Evolutionary conservation across 2,888 invertebrate genomes (phyloP), one percentile per base, ranked within the genome.

Genomic region (Escarpia spicata): DNA sequence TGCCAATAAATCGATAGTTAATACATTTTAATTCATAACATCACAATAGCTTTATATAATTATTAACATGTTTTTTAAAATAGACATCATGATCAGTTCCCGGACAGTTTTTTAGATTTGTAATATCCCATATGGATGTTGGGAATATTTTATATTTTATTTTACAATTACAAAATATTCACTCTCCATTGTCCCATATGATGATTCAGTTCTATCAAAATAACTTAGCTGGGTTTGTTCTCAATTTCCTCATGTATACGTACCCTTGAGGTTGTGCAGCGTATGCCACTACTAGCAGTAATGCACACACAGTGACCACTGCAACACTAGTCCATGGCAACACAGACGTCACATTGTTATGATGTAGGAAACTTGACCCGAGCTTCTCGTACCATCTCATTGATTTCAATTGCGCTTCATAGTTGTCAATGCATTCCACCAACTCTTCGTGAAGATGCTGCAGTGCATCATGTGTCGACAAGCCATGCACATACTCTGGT

Each of bases 261-360:
- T 92, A 93, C 93, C 92, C 43, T 45, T 92, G 60, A 43, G 90
- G 19, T 89, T 92, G 92, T 19, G 91, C 52, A 37, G 92, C 92
- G 43, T 91, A 93, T n/a, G 92, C 90, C 12, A 92, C 31, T 3
- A 93, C 1, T 0, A 93, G 91, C 9, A 91, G 37, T 8, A 93
- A 10, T 6, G 75, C 90, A 15, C 58, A 19, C 2, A 60, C 31
- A 37, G 92, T 19, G 3, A 92, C 31, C 92, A 92, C 43, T 8
- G 45, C 75, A 44, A 89, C 90, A 92, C 92, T 93, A 31, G 92
- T 93, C 93, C 93, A 93, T 58, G 92, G 92, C n/a, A 93, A 52
- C 9, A 92, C 90, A n/a, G 93, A 93, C 43, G 43, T 90, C 15
- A 43, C 45, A 45, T 92, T 92, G 58, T 12, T 43, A 43, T 93